Percentiles rank a stretch among this genome's conserved stretches.
Conservation (phyloP, 2,113 vertebrate species). For the Melanerpes aurifrons region DNA sequence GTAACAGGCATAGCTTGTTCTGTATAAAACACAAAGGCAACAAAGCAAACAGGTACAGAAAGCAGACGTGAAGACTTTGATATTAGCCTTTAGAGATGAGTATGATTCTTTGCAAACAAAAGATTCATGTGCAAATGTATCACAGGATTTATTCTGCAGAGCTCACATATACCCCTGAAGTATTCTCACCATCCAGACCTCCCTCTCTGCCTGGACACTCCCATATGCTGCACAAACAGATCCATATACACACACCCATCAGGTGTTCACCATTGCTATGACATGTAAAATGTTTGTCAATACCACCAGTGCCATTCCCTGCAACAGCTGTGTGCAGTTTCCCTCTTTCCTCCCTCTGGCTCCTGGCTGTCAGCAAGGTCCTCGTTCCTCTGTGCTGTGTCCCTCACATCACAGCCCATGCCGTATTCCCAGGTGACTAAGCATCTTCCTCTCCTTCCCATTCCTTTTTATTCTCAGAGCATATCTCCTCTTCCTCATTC, state of each 20-base stretch:
- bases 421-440: neutral
- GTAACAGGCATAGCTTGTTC: neutral
- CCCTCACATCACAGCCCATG: neutral
- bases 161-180: neutral
- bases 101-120: neutral
- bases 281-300: neutral
- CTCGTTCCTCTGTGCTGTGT: neutral
- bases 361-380: neutral
- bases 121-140: accelerated
- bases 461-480: neutral
- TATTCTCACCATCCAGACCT: neutral
- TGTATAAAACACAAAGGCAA: neutral
- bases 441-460: neutral
- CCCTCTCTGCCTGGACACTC: neutral
- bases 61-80: neutral
- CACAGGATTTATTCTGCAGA: neutral
- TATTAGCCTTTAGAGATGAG: neutral
- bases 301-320: neutral
- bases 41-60: neutral
- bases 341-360: neutral
- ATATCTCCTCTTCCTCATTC: neutral
- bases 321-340: accelerated
- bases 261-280: neutral
- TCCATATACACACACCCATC: no score
- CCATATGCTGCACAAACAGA: neutral